These are phyloP conservation scores for Troides helena DNA, from an alignment of 2,888 invertebrate species.

Conservation along the genomic window DNA sequence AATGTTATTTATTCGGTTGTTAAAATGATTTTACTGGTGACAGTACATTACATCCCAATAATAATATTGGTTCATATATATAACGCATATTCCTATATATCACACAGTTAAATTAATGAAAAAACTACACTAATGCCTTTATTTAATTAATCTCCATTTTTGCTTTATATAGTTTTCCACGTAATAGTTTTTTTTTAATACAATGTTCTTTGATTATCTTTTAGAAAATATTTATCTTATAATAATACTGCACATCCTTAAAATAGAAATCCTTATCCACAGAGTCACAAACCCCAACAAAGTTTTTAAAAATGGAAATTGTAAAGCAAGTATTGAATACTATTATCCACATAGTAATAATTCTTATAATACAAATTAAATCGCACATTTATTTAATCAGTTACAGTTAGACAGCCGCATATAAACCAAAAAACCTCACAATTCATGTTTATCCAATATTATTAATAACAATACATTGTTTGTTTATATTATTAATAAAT, in stretches of 20 bases:
- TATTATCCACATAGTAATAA: neutral
- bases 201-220: neutral
- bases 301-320: constrained; percentile 28
- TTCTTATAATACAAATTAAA: too few species aligned
- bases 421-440: too few species aligned
- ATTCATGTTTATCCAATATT: too few species aligned
- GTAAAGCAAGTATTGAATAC: constrained; percentile 10
- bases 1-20: constrained; percentile 32
- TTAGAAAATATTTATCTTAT: constrained; percentile 32
- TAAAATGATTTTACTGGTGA: constrained; percentile 43
- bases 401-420: too few species aligned
- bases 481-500: too few species aligned
- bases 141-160: constrained; percentile 5
- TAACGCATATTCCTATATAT: constrained; percentile 10
- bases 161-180: neutral
- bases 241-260: constrained; percentile 34
- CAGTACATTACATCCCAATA: constrained; percentile 33
- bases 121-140: neutral
- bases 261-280: constrained; percentile 30
- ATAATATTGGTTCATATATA: constrained; percentile 1
- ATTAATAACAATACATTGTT: too few species aligned
- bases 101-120: neutral
- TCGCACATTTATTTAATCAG: too few species aligned
- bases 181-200: constrained; percentile 1
- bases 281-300: constrained; percentile 34